phyloP scores from a whole-genome alignment of 2,888 invertebrate species.

The Cataglyphis albicans region DNA sequence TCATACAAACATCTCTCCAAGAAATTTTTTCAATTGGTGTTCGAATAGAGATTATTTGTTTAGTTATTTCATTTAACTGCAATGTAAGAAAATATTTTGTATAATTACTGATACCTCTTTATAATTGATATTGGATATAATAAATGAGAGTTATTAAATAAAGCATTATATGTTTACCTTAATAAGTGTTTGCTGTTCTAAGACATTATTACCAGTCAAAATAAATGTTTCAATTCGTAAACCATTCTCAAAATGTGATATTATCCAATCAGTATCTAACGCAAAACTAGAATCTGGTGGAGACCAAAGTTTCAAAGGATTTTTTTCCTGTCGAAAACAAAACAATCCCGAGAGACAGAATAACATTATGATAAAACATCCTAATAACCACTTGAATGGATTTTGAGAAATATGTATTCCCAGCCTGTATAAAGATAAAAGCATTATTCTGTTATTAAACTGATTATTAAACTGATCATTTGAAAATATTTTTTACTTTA shows the following conservation, averaged over 20 bases:
- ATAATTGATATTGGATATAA: not conserved
- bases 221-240: slow-evolving; percentile 89
- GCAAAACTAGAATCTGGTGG: slow-evolving; percentile 91
- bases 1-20: slow-evolving; percentile 88
- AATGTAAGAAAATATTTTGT: slow-evolving; percentile 57
- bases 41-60: slow-evolving; percentile 85
- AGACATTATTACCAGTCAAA: slow-evolving; percentile 89
- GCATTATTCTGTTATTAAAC: too few species aligned
- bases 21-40: slow-evolving; percentile 83
- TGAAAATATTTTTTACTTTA: not conserved
- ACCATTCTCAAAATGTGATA: slow-evolving; percentile 89
- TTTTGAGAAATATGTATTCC: slow-evolving; percentile 88
- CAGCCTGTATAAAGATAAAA: slow-evolving; percentile 84
- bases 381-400: slow-evolving; percentile 88
- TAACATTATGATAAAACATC: slow-evolving; percentile 88
- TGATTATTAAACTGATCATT: not conserved
- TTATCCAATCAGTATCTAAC: slow-evolving; percentile 91
- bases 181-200: slow-evolving; percentile 88
- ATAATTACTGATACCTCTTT: not conserved
- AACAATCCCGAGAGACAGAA: slow-evolving; percentile 89
- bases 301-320: slow-evolving; percentile 92
- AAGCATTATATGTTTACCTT: slow-evolving; percentile 50
- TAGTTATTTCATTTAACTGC: slow-evolving; percentile 87
- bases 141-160: slow-evolving; percentile 58
- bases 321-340: slow-evolving; percentile 91